These are phyloP conservation scores for Callorhinus ursinus DNA, from an alignment of 2,113 vertebrate genomes.

Conservation along the genomic window DNA sequence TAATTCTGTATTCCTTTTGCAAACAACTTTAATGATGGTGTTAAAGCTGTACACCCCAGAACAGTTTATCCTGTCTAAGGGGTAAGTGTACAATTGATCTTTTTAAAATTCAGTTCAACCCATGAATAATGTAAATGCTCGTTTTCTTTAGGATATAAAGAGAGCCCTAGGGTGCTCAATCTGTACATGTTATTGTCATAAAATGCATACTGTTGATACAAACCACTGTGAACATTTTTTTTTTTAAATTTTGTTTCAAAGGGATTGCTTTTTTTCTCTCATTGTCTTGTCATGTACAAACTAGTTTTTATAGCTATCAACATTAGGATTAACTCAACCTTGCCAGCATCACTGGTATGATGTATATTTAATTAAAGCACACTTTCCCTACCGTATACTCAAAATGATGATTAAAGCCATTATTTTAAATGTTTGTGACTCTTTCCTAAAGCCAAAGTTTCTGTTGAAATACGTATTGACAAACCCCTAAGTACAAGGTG, in stretches of 20 bases:
- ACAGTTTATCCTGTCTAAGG: constrained; percentile 84
- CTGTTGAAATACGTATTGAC: constrained; percentile 68
- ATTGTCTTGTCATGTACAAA: constrained; percentile 83
- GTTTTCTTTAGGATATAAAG: constrained; percentile 85
- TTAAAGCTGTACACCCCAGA: constrained; percentile 90
- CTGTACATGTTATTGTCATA: constrained; percentile 84
- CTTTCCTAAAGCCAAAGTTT: constrained; percentile 87
- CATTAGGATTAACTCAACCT: constrained; percentile 81
- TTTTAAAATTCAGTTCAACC: constrained; percentile 72
- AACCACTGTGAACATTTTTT: constrained; percentile 90
- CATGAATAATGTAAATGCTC: constrained; percentile 84
- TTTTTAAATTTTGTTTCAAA: constrained; percentile 86
- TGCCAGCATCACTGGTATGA: constrained; percentile 85
- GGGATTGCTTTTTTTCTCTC: constrained; percentile 86
- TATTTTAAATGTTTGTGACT: constrained; percentile 87
- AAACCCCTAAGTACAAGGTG: neutral
- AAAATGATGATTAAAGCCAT: constrained; percentile 88
- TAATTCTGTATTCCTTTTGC: constrained; percentile 73
- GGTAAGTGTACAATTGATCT: constrained; percentile 75
- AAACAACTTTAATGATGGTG: constrained; percentile 83
- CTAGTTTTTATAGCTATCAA: constrained; percentile 83
- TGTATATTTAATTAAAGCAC: constrained; percentile 89
- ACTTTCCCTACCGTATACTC: constrained; percentile 77
- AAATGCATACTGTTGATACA: constrained; percentile 86
- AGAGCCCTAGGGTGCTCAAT: constrained; percentile 86